Evolutionary conservation across 2,797 vertebrate genomes (phyloP).

Genomic region (Serranus cabrilla): DNA sequence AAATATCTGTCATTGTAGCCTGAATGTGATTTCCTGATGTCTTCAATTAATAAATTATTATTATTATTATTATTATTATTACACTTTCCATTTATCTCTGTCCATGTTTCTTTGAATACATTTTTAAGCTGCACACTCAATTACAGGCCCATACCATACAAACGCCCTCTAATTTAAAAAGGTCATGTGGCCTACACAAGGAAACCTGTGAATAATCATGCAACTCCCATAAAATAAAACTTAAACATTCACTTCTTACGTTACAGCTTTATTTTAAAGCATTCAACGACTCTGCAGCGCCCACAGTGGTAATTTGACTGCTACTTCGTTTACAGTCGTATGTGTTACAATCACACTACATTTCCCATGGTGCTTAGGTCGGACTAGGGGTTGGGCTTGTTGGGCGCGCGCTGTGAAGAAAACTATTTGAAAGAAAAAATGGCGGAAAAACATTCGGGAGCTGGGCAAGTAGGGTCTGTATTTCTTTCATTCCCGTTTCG

Average conservation of each 20-base stretch:
- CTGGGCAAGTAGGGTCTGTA: slow-evolving; percentile 59
- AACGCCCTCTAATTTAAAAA: neutral
- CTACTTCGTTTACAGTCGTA: too few relatives aligned
- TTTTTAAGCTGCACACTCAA: too few relatives aligned
- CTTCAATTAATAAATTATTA: neutral
- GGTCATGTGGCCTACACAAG: neutral
- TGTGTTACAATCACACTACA: slow-evolving; percentile 65
- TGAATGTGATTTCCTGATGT: neutral
- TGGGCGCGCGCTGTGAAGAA: slow-evolving; percentile 70
- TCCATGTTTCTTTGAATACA: neutral
- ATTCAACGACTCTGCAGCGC: neutral
- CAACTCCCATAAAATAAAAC: neutral
- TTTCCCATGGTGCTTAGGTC: slow-evolving; percentile 75
- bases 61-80: too few relatives aligned
- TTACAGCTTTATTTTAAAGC: neutral
- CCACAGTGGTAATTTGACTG: neutral
- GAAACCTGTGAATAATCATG: too few relatives aligned
- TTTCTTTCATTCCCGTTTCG: neutral
- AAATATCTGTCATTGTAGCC: neutral
- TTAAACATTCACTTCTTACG: neutral
- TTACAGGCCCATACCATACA: too few relatives aligned
- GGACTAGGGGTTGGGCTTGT: slow-evolving; percentile 20
- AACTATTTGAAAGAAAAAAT: slow-evolving; percentile 85
- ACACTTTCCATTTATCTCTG: too few relatives aligned
- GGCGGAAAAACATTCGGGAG: slow-evolving; percentile 76